Evolutionary conservation across 2,113 vertebrate genomes (phyloP).

Genomic region (Carettochelys insculpta): DNA sequence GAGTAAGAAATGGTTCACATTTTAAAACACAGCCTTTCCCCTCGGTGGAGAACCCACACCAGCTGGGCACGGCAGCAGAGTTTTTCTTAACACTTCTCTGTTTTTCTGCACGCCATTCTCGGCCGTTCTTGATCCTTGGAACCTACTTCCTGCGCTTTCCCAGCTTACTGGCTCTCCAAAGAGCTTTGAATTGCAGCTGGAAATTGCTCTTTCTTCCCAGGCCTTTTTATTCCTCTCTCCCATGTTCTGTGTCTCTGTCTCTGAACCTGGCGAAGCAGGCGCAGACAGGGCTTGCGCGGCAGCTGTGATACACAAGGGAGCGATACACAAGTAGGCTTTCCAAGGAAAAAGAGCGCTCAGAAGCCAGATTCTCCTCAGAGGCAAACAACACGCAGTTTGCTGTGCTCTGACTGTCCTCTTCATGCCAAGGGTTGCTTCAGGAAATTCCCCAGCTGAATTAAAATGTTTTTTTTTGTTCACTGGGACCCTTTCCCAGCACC

Average conservation of each 20-base stretch:
- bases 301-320: neutral
- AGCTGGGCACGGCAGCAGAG: neutral
- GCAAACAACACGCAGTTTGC: neutral
- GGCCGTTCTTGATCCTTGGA: neutral
- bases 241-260: neutral
- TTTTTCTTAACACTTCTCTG: neutral
- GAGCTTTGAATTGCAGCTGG: neutral
- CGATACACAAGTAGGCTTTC: neutral
- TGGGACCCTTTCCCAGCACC: constrained; percentile 34
- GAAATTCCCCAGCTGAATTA: constrained; percentile 61
- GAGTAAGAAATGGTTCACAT: neutral
- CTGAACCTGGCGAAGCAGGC: neutral
- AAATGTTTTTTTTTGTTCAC: constrained; percentile 29
- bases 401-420: neutral
- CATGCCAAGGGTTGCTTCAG: constrained; percentile 40
- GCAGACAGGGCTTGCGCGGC: constrained; percentile 7
- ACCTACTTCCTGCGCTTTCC: neutral
- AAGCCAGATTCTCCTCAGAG: neutral
- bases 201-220: constrained; percentile 4
- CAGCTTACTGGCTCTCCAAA: neutral
- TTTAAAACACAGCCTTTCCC: neutral
- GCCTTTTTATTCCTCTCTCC: constrained; percentile 15
- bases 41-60: neutral
- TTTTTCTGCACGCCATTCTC: neutral
- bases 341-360: neutral